A percentile compares a stretch with the other conserved stretches of the same genome.
Evolutionary conservation across 2,888 invertebrate species (phyloP).

Genomic region (Lycocerus yunnanus): DNA sequence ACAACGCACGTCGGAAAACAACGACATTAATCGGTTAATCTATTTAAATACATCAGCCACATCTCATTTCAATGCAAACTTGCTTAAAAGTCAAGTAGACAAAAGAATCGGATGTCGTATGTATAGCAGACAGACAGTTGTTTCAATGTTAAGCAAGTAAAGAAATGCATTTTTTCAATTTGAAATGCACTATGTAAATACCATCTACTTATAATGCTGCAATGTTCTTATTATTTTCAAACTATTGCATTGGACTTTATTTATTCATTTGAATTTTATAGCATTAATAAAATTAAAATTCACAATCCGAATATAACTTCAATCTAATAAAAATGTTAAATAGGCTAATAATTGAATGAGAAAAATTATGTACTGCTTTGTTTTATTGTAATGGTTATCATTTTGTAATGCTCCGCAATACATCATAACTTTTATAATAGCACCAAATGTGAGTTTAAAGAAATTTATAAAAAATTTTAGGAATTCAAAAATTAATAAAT

Average conservation of each 20-base stretch:
- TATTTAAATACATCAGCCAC: slow-evolving; percentile 52
- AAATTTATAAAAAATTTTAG: too few relatives aligned
- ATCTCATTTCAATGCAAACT: slow-evolving; percentile 50
- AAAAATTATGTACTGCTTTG: neutral
- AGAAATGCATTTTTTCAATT: slow-evolving; percentile 35
- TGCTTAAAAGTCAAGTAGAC: slow-evolving; percentile 46
- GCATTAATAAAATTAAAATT: neutral
- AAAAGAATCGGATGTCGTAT: slow-evolving; percentile 45
- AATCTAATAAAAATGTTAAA: slow-evolving; percentile 9
- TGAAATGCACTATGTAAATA: slow-evolving; percentile 28
- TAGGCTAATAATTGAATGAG: neutral
- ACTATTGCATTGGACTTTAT: neutral
- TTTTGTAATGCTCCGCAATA: neutral
- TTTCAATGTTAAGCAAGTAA: slow-evolving; percentile 39
- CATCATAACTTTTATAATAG: too few relatives aligned
- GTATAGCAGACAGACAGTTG: slow-evolving; percentile 39
- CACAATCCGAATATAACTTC: neutral
- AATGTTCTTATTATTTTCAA: slow-evolving; percentile 16
- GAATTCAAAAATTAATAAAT: too few relatives aligned
- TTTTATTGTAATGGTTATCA: neutral
- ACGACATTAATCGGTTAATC: slow-evolving; percentile 52
- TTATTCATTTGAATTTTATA: neutral
- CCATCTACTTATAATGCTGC: slow-evolving; percentile 18
- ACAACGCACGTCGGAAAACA: slow-evolving; percentile 48
- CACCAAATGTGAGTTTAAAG: too few relatives aligned